Evolutionary conservation across 2,113 vertebrate genomes (phyloP), one percentile per base, ranked within the genome.

Genomic region (Asarcornis scutulata): DNA sequence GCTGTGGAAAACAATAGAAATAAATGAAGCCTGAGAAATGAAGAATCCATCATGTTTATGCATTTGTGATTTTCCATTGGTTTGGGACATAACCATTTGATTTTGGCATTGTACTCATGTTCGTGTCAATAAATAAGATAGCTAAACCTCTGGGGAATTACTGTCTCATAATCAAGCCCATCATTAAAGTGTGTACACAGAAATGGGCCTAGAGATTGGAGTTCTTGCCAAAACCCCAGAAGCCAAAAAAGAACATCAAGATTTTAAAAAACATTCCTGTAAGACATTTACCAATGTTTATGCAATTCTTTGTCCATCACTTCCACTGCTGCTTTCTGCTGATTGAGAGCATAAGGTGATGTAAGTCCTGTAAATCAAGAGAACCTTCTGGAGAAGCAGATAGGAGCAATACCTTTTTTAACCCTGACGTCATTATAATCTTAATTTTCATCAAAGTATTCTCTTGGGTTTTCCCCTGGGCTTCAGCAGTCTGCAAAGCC

Each of bases 121-220:
- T 86, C 53, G 3, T 86, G 90, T 88, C 95, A 93, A 82, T 96
- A 88, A 93, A 44, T 86, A 86, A 95, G 92, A 96, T 82, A 92
- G 80, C 53, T 84, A 82, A 95, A 93, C 62, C 77, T 95, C 95
- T 21, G 3, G 48, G 77, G 95, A 93, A 89, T 95, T 93, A 79
- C 92, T 88, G 83, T 95, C 90, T 84, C 95, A 95, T 95, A 97
- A 97, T 97, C 96, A 97, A 96, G 95, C 80, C 96, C 96, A 55
- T 96, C 93, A 97, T 96, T 97, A 93, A 95, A 96, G 38, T 94
- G 86, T 87, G 77, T 66, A 91, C 74, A 68, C 80, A 96, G 80
- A 86, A 96, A 81, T 84, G 83, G 92, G 90, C 58, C 62, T 72
- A 89, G 92, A 92, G 63, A 72, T 78, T 10, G 3, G 58, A 69